Percentiles rank a stretch among this genome's conserved stretches.
Evolutionary conservation across 2,888 invertebrate species (phyloP).

Genomic region (Andrena chrysosceles): DNA sequence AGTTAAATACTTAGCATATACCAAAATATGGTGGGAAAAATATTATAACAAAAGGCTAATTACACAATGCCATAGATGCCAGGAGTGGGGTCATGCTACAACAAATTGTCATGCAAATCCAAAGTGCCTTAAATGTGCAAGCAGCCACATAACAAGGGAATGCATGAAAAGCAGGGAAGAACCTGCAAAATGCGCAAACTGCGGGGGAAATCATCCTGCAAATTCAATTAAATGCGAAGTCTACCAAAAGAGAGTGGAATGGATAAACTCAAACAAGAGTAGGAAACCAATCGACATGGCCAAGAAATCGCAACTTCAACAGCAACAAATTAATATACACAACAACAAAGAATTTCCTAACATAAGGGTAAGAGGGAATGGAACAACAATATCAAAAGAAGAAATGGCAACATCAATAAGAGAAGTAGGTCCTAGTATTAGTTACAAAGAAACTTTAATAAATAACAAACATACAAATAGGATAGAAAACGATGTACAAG

Average conservation of each 20-base stretch:
- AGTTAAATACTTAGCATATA: constrained; percentile 55
- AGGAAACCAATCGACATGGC: neutral
- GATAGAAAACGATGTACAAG: neutral
- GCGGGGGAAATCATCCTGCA: constrained; percentile 67
- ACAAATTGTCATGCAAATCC: too few relatives aligned
- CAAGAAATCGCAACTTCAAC: neutral
- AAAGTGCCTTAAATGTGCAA: too few relatives aligned
- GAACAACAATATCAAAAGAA: too few relatives aligned
- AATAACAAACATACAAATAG: neutral
- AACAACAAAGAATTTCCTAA: too few relatives aligned
- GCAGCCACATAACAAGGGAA: too few relatives aligned
- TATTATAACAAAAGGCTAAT: constrained; percentile 63
- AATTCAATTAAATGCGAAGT: constrained; percentile 19
- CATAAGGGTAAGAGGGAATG: too few relatives aligned
- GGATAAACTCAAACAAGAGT: neutral
- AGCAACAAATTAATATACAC: too few relatives aligned
- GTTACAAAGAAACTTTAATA: neutral
- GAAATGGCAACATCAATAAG: too few relatives aligned
- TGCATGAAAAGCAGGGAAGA: constrained; percentile 65
- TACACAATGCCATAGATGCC: constrained; percentile 73
- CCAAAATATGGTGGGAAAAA: constrained; percentile 67
- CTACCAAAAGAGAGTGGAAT: neutral
- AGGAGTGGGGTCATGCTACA: too few relatives aligned
- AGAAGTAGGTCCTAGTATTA: neutral
- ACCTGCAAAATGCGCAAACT: constrained; percentile 75